Conservation (phyloP, 2,888 invertebrate genomes). For the Torymus aiolomorphi region DNA sequence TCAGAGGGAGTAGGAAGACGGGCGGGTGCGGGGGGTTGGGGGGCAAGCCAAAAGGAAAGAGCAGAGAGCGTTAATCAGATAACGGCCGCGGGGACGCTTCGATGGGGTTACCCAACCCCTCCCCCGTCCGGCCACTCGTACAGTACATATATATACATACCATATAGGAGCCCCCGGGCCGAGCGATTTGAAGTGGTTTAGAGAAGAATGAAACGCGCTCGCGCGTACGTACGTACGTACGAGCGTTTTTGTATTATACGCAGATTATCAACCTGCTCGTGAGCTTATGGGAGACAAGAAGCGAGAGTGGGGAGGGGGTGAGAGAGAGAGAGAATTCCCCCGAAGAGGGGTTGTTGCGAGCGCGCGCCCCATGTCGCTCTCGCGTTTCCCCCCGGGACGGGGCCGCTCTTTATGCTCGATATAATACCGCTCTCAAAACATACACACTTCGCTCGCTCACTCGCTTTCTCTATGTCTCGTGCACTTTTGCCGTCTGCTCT, state of each 20-base stretch:
- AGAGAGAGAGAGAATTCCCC: constrained; percentile 22
- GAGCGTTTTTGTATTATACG: constrained; percentile 73
- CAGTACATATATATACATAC: no score
- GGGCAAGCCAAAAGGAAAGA: constrained; percentile 1
- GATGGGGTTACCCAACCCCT: constrained; percentile 57
- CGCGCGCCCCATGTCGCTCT: constrained; percentile 59
- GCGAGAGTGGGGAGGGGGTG: constrained; percentile 23
- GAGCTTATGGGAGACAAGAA: background rate
- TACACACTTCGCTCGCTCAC: constrained; percentile 70
- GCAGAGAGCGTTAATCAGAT: constrained; percentile 68
- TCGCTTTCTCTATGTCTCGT: constrained; percentile 19
- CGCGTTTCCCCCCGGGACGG: constrained; percentile 70
- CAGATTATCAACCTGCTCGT: constrained; percentile 72
- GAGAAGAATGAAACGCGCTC: constrained; percentile 61
- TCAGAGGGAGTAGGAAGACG: background rate
- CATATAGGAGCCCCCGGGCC: constrained; percentile 30
- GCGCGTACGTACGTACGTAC: constrained; percentile 57
- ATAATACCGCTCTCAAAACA: constrained; percentile 76
- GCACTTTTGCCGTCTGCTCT: constrained; percentile 60
- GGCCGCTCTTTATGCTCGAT: constrained; percentile 76
- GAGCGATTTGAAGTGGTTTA: constrained; percentile 70
- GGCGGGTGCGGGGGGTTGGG: background rate
- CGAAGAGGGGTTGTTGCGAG: constrained; percentile 56
- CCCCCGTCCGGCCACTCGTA: background rate
- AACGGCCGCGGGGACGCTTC: constrained; percentile 61